Base-by-base conservation (phyloP, 2,888 invertebrate species). In the Phortica magna region DNA sequence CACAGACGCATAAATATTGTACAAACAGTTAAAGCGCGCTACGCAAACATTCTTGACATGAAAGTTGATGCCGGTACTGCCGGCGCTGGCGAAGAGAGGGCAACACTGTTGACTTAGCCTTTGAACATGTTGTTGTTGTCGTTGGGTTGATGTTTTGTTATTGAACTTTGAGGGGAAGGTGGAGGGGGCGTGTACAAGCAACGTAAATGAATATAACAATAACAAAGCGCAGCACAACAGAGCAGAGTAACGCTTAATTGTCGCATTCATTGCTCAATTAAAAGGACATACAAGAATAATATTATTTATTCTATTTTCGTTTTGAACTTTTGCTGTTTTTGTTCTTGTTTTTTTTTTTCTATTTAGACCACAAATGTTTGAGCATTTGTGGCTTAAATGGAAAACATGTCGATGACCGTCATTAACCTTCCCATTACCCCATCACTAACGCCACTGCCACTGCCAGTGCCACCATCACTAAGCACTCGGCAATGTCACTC, bases 21-120 rank as follows among this genome's bases (percentile, higher is more conserved):
- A 31, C 74, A 77, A 57, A 71, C 41, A 78, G 77, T 75, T 74
- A 76, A 59, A 75, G 79, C 77, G 75, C 57, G 55, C 19, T 43
- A 43, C 61, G 73, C 77, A 74, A 80, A 80, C 75, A 88, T 83
- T 76, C 82, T 85, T 81, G 77, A 83, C 83, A 80, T 78, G 81
- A 76, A 75, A 9, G 48, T 48, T 48, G 48, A 48, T 48, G 48
- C 48, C 31, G 31, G 31, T 31, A 31, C 31, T 2, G 5, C 31
- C 1, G 31, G 31, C n/a, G 31, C 31, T 1, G 31, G 31, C 19
- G 17, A 19, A 48, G 48, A 19, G 48, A 7, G 9, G 48, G 14
- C 48, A 14, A 48, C 31, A 1, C 2, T 5, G 48, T 48, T 48
- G 48, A 48, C 48, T 6, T 48, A 14, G 48, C 48, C 0, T 43